Percentiles rank a stretch among this genome's conserved stretches.
Evolutionary conservation across 30 jellyfish, hydroid and myxozoan genomes (phyloP).

Genomic region (Cassiopea xamachana): DNA sequence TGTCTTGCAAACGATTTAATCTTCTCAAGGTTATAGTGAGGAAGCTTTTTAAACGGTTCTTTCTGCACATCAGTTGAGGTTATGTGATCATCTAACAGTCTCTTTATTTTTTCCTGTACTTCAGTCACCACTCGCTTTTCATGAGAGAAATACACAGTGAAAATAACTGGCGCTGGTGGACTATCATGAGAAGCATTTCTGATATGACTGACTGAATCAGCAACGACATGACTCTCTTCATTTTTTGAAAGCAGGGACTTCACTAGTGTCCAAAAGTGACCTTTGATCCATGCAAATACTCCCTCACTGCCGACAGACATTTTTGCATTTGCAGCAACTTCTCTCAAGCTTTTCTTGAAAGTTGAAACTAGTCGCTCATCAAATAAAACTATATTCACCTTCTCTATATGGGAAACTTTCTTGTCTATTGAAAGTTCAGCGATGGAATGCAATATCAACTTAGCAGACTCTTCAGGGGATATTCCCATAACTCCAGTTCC

Average conservation of each 20-base stretch:
- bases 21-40: background rate
- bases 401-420: background rate
- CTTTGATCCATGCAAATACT: slow-evolving; percentile 15
- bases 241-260: background rate
- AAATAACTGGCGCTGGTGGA: background rate
- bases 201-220: background rate
- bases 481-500: slow-evolving; percentile 57
- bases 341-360: slow-evolving; percentile 7
- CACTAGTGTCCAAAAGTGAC: background rate
- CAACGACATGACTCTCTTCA: background rate
- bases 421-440: slow-evolving; percentile 16
- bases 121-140: slow-evolving; percentile 2
- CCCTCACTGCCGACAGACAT: background rate
- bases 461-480: slow-evolving; percentile 40
- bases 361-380: slow-evolving; percentile 37
- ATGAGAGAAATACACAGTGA: background rate
- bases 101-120: background rate
- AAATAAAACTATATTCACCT: slow-evolving; percentile 14
- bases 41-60: slow-evolving; percentile 1
- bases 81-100: slow-evolving; percentile 21
- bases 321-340: background rate
- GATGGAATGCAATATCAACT: slow-evolving; percentile 36
- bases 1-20: slow-evolving; percentile 5
- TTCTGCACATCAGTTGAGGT: background rate
- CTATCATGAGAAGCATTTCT: background rate